Conservation (phyloP, 2,113 vertebrate species). For the Alaudala cheleensis region DNA sequence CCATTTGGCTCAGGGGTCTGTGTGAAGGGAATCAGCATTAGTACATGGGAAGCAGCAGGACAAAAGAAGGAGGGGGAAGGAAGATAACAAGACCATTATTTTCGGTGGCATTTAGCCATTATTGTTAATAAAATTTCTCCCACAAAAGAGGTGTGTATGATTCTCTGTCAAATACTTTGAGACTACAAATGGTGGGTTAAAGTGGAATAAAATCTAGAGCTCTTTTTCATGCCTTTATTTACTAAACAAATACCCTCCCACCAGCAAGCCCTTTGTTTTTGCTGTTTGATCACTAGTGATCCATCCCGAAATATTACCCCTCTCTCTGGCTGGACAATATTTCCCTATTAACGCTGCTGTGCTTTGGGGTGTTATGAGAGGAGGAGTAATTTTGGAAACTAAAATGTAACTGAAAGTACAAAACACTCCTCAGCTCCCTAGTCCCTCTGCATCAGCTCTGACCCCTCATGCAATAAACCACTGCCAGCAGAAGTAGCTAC, state of each 20-base stretch:
- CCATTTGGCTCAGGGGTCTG: not conserved
- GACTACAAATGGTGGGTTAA: not conserved
- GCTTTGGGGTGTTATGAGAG: not conserved
- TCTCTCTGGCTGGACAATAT: not conserved
- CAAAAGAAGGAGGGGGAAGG: slow-evolving; percentile 4
- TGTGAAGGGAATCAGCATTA: not conserved
- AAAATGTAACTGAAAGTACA: not conserved
- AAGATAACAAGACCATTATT: not conserved
- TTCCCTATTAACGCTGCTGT: not conserved
- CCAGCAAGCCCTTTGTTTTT: not conserved
- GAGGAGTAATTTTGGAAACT: not conserved
- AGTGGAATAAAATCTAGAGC: not conserved
- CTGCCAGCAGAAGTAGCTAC: not conserved
- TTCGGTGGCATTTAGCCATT: not conserved
- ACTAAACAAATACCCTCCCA: not conserved
- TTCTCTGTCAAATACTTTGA: not conserved
- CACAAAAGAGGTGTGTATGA: not conserved
- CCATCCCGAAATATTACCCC: not conserved
- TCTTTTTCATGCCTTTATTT: not conserved
- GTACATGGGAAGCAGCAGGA: slow-evolving; percentile 10
- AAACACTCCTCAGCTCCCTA: not conserved
- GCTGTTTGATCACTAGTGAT: not conserved
- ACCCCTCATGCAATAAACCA: not conserved
- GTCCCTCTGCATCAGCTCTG: not conserved
- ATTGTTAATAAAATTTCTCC: not conserved